phyloP scores from a whole-genome alignment of 2,888 invertebrate genomes.

The Teleiodes luculella region DNA sequence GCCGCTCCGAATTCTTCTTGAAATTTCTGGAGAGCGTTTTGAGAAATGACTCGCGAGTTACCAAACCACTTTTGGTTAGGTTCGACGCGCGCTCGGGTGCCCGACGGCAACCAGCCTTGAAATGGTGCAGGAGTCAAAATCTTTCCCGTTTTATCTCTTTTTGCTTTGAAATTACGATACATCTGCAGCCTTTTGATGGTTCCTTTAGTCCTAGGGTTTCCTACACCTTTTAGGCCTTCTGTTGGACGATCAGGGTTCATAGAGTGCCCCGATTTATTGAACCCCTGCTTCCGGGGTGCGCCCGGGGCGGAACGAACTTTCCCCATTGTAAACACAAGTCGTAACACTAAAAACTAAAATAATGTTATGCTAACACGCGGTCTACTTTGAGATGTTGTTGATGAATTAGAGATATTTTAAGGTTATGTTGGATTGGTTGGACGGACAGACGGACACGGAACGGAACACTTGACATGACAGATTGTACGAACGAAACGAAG shows the following conservation, averaged over 20 bases:
- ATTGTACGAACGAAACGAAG: background rate
- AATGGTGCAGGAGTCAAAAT: slow-evolving; percentile 97
- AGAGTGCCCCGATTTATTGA: slow-evolving; percentile 92
- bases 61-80: slow-evolving; percentile 99
- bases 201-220: slow-evolving; percentile 90
- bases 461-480: too few species aligned
- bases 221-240: slow-evolving; percentile 89
- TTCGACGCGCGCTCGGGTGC: slow-evolving; percentile 95
- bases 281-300: slow-evolving; percentile 89
- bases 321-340: slow-evolving; percentile 77
- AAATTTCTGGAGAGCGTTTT: slow-evolving; percentile 91
- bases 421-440: background rate
- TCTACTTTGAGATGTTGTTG: slow-evolving; percentile 10
- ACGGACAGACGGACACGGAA: too few species aligned
- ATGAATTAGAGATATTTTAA: background rate
- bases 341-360: slow-evolving; percentile 10
- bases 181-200: slow-evolving; percentile 98
- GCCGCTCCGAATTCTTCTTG: slow-evolving; percentile 97
- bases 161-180: slow-evolving; percentile 98
- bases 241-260: slow-evolving; percentile 95
- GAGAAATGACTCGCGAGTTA: slow-evolving; percentile 97
- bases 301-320: slow-evolving; percentile 86
- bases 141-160: slow-evolving; percentile 92
- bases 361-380: slow-evolving; percentile 15
- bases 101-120: slow-evolving; percentile 92